These are phyloP conservation scores for Tapirus indicus DNA, from an alignment of 2,797 vertebrate species.

Conservation along the genomic window DNA sequence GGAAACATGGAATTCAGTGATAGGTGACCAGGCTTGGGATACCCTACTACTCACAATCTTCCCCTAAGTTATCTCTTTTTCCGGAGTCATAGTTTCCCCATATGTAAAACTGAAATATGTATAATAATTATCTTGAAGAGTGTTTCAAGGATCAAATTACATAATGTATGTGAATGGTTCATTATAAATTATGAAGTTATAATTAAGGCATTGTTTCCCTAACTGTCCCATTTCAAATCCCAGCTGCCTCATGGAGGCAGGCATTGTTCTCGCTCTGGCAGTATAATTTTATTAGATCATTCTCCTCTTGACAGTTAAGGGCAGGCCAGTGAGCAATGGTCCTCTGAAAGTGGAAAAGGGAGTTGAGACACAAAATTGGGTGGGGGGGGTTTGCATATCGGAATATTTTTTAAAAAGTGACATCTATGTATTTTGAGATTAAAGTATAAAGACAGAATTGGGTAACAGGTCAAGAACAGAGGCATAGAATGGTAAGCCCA, in stretches of 20 bases:
- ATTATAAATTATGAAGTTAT: constrained; percentile 74
- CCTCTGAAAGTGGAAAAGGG: not conserved
- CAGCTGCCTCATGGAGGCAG: constrained; percentile 51
- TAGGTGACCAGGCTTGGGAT: not conserved
- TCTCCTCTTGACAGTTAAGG: constrained; percentile 69
- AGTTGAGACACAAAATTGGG: not conserved
- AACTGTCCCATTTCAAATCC: constrained; percentile 67
- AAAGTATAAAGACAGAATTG: not conserved
- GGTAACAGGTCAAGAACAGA: not conserved
- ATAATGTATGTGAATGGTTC: constrained; percentile 44
- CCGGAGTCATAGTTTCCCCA: constrained; percentile 13
- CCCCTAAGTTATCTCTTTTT: constrained; percentile 2
- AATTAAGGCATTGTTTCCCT: constrained; percentile 71
- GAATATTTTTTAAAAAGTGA: not conserved
- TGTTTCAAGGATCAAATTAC: constrained; percentile 63
- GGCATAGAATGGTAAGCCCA: not conserved
- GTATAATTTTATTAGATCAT: constrained; percentile 69
- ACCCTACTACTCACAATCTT: not conserved
- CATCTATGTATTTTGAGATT: not conserved
- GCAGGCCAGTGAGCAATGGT: not conserved
- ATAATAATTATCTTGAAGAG: constrained; percentile 65
- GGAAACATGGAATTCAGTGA: not conserved
- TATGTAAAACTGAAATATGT: constrained; percentile 45
- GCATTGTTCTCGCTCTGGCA: not conserved
- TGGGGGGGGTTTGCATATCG: rapidly evolving